A percentile compares a stretch with the other conserved stretches of the same genome.
Evolutionary conservation across 2,888 invertebrate genomes (phyloP).

Genomic region (Cosmorhoe ocellata): DNA sequence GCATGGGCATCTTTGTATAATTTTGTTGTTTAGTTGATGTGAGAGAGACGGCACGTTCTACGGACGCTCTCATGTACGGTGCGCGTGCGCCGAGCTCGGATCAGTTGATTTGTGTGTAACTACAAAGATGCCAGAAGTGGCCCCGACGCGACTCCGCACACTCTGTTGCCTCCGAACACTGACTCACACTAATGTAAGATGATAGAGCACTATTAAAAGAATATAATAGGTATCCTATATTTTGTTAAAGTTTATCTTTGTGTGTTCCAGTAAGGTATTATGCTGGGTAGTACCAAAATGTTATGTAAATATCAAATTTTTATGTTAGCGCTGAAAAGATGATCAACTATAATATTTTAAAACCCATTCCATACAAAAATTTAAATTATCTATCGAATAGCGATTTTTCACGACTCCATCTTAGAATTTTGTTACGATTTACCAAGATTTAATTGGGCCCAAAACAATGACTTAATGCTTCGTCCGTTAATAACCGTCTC

Average conservation of each 20-base stretch:
- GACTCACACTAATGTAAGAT: slow-evolving; percentile 68
- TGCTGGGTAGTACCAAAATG: slow-evolving; percentile 62
- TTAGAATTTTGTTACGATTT: background rate
- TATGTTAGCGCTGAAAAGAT: slow-evolving; percentile 27
- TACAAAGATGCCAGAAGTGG: slow-evolving; percentile 25
- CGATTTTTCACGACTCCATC: too few relatives aligned
- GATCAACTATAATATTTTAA: slow-evolving; percentile 22
- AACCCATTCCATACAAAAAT: too few relatives aligned
- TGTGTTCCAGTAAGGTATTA: slow-evolving; percentile 67
- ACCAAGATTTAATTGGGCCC: slow-evolving; percentile 3
- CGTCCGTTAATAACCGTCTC: slow-evolving; percentile 10
- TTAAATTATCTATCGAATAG: too few relatives aligned
- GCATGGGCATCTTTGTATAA: slow-evolving; percentile 42
- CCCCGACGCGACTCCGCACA: slow-evolving; percentile 45
- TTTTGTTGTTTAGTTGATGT: slow-evolving; percentile 38
- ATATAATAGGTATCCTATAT: slow-evolving; percentile 75
- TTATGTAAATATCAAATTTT: slow-evolving; percentile 36
- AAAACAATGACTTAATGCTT: background rate
- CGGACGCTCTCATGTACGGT: background rate
- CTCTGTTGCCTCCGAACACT: slow-evolving; percentile 75
- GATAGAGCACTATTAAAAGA: slow-evolving; percentile 73
- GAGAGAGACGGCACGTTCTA: slow-evolving; percentile 34
- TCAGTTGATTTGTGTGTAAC: slow-evolving; percentile 6
- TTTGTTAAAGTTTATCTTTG: slow-evolving; percentile 79
- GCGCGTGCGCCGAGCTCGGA: slow-evolving; percentile 15